These are phyloP conservation scores for Bambusicola thoracicus DNA, from an alignment of 2,113 vertebrate species.

Conservation along the genomic window DNA sequence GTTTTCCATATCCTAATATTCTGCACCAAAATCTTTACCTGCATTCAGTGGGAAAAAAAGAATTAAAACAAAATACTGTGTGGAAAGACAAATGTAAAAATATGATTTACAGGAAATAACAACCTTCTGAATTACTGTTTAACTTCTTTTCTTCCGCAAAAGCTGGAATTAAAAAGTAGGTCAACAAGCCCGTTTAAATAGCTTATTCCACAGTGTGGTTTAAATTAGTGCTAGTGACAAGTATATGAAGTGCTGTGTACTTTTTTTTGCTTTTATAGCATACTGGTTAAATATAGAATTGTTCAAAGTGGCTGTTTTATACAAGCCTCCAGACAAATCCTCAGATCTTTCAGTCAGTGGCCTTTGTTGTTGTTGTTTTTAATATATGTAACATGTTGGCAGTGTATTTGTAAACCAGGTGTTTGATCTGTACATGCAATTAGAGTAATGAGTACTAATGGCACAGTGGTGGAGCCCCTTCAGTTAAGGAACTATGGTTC, in stretches of 20 bases:
- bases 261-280: constrained; percentile 38
- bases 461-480: not conserved
- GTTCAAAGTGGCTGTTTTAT: constrained; percentile 56
- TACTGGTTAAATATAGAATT: constrained; percentile 62
- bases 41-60: not conserved
- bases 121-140: constrained; percentile 54
- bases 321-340: constrained; percentile 20
- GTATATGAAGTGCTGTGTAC: constrained; percentile 31
- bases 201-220: constrained; percentile 55
- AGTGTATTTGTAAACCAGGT: not conserved
- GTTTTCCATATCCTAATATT: constrained; percentile 32
- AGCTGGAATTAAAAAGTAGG: constrained; percentile 70
- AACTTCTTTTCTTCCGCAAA: constrained; percentile 36
- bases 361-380: constrained; percentile 12
- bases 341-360: constrained; percentile 31
- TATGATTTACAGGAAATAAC: constrained; percentile 59
- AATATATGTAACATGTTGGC: not conserved
- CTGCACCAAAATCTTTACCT: constrained; percentile 16
- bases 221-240: constrained; percentile 58
- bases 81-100: constrained; percentile 48
- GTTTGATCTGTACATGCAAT: not conserved
- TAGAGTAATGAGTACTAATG: not conserved
- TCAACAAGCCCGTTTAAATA: constrained; percentile 70
- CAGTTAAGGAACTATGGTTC: not conserved
- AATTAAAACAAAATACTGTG: constrained; percentile 37